These are phyloP conservation scores for Hetaerina titia DNA, from an alignment of 2,888 invertebrate genomes.

Conservation along the genomic window DNA sequence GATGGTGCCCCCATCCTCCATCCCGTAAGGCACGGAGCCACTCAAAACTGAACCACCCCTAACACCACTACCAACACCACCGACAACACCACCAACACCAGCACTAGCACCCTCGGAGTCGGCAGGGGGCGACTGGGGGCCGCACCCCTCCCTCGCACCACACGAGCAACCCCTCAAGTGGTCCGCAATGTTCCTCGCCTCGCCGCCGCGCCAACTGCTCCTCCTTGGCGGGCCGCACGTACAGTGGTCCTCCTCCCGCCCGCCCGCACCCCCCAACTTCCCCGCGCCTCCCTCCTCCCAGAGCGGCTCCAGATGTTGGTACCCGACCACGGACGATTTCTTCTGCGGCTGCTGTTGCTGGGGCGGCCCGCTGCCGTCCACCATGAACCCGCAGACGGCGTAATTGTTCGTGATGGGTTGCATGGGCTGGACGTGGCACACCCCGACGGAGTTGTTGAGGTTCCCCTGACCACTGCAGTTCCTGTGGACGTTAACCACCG, in stretches of 20 bases:
- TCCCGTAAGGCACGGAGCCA: conserved; percentile 60
- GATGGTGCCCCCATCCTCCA: conserved; percentile 48
- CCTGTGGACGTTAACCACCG: conserved; percentile 72
- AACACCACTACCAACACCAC: conserved; percentile 11
- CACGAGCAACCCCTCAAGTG: conserved; percentile 74
- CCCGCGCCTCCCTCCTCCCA: conserved; percentile 72
- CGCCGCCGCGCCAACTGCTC: conserved; percentile 67
- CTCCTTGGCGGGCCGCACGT: conserved; percentile 66
- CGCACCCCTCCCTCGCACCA: conserved; percentile 71
- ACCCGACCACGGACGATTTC: conserved; percentile 58
- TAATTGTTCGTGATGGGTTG: conserved; percentile 69
- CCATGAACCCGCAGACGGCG: conserved; percentile 72
- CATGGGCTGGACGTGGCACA: conserved; percentile 74
- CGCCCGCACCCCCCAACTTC: conserved; percentile 70
- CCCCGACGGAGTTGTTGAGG: conserved; percentile 74
- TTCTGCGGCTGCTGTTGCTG: conserved; percentile 68
- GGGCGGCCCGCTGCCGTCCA: conserved; percentile 73
- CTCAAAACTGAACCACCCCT: conserved; percentile 49
- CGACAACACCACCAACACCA: neutral
- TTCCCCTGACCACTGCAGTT: conserved; percentile 74
- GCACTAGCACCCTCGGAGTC: conserved; percentile 73
- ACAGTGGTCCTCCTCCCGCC: conserved; percentile 71
- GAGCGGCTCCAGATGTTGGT: conserved; percentile 52
- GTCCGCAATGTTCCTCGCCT: conserved; percentile 70
- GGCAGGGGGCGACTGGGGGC: conserved; percentile 68